Evolutionary conservation across 2,113 vertebrate genomes (phyloP).

Genomic region (Corythornis madagascariensis): DNA sequence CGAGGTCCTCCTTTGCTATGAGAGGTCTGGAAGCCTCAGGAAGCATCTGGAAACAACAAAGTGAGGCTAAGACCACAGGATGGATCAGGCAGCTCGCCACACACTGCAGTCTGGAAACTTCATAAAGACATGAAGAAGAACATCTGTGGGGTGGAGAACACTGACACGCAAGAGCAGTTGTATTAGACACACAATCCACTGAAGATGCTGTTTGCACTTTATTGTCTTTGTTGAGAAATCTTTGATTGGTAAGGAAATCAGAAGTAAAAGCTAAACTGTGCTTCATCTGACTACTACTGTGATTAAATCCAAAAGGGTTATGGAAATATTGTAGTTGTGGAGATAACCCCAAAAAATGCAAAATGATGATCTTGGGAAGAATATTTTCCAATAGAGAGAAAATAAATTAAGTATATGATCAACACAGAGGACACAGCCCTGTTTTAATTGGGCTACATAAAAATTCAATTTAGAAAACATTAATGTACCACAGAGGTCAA

Average conservation of each 20-base stretch:
- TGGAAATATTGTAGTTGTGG: not conserved
- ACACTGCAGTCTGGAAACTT: not conserved
- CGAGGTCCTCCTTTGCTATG: not conserved
- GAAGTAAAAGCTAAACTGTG: not conserved
- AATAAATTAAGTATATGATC: not conserved
- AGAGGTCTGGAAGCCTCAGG: slow-evolving; percentile 18
- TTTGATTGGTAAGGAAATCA: not conserved
- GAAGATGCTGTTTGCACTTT: not conserved
- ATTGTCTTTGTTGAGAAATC: not conserved
- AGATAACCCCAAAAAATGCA: not conserved
- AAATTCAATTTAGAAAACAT: not conserved
- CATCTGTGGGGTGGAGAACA: slow-evolving; percentile 6
- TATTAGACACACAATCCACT: not conserved
- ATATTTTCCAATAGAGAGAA: not conserved
- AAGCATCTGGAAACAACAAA: slow-evolving; percentile 22
- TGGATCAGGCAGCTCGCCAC: not conserved
- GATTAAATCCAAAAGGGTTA: not conserved
- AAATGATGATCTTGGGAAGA: not conserved
- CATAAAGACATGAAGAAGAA: not conserved
- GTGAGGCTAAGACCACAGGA: slow-evolving; percentile 1
- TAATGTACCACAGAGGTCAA: not conserved
- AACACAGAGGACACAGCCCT: not conserved
- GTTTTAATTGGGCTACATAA: not conserved
- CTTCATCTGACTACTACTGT: not conserved
- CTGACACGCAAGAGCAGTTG: not conserved